Conservation (phyloP, 2,113 vertebrate genomes). For the Triplophysa dalaica region DNA sequence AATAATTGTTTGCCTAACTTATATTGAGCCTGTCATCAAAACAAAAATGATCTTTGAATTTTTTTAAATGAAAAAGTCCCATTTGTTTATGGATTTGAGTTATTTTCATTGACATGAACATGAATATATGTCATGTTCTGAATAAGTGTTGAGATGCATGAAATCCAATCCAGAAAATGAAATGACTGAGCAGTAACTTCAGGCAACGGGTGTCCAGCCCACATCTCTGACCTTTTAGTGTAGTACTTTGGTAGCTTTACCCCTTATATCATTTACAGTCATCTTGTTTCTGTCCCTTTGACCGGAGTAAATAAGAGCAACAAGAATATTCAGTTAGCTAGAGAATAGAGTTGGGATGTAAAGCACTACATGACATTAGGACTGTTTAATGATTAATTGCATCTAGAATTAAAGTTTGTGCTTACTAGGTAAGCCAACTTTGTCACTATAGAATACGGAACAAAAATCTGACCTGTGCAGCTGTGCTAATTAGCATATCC, state of each 20-base stretch:
- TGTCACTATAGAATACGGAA: no score
- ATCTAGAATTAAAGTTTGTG: no score
- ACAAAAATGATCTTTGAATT: no score
- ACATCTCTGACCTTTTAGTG: conserved; percentile 10
- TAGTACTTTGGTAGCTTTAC: conserved; percentile 47
- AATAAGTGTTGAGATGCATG: conserved; percentile 40
- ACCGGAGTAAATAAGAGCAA: neutral
- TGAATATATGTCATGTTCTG: conserved; percentile 37
- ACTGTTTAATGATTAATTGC: no score
- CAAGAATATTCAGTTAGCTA: neutral
- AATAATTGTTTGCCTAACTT: no score
- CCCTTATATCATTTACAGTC: conserved; percentile 12
- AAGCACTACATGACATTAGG: neutral
- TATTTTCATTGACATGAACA: neutral
- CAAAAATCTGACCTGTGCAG: no score
- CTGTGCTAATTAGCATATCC: no score
- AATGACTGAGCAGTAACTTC: conserved; percentile 53
- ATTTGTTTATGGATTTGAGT: neutral
- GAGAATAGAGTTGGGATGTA: neutral
- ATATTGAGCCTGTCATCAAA: no score
- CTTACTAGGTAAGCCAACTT: no score
- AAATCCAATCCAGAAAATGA: conserved; percentile 54
- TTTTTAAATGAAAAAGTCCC: neutral
- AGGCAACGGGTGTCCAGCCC: conserved; percentile 6
- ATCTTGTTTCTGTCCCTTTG: conserved; percentile 23